Base-by-base conservation (phyloP, 2,888 invertebrate genomes). In the Lepidochitona cinerea region DNA sequence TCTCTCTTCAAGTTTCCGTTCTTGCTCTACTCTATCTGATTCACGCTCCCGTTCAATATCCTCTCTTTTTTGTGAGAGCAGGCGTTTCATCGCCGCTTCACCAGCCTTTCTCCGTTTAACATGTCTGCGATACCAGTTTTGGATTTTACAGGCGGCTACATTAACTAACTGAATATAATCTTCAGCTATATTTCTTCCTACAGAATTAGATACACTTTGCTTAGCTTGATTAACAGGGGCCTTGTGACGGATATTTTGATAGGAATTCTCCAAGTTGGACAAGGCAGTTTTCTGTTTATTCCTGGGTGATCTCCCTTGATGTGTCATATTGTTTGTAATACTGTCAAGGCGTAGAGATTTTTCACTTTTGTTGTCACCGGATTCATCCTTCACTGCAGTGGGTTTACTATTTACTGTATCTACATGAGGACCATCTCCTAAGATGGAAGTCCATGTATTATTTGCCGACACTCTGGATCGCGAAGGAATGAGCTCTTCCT, bases 191-290 rank as follows among this genome's bases (percentile, higher is more conserved):
- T 81, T 81, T 72, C 82, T 83, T 18, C 79, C 79, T 66, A 80
- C 80, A 49, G 75, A 71, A 66, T 35, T 37, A 35, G 66, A 66
- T 18, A 26, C 66, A 3, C 26, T 18, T 9, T 37, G 32, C 23
- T 71, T 71, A 35, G 87, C 87, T 74, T 89, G 86, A 78, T 89
- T 89, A 5, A 89, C 86, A 1, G 89, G 90, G 12, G 85, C 87
- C 78, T 90, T 90, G 71, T 85, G 88, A 78, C 88, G 89, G 52
- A 89, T 88, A 78, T 90, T 89, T 78, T 89, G 88, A 75, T 87
- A 89, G 0, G 89, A 88, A 71, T 89, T 89, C 78, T 90, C 88
- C 76, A 89, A 82, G 73, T 83, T 85, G 5, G 85, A 84, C 35
- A 89, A 78, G 18, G 88, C 83, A 5, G 87, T 85, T 81, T 88